A percentile compares a stretch with the other conserved stretches of the same genome.
Evolutionary conservation across 2,888 invertebrate species (phyloP).

Genomic region (Lagria hirta): DNA sequence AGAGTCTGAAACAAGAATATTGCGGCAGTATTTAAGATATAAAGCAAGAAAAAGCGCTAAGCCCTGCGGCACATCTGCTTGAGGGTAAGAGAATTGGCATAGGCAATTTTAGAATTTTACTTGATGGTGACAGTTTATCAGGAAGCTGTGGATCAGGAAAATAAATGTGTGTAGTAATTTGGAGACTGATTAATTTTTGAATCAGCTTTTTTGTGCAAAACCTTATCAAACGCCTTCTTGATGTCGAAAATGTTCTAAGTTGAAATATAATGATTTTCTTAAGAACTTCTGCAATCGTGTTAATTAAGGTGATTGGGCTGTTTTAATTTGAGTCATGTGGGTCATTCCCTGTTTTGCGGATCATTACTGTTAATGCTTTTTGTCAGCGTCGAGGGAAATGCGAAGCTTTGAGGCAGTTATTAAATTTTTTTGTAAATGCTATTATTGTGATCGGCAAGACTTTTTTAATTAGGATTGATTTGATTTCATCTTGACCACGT

Average conservation of each 20-base stretch:
- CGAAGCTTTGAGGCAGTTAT: slow-evolving; percentile 11
- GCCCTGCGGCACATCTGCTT: too few relatives aligned
- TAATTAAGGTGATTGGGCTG: slow-evolving; percentile 16
- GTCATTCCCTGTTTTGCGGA: slow-evolving; percentile 10
- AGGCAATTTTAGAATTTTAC: too few relatives aligned
- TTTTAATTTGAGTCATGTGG: slow-evolving; percentile 4
- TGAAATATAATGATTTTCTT: slow-evolving; percentile 3
- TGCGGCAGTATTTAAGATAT: too few relatives aligned
- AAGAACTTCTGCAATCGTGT: slow-evolving; percentile 15
- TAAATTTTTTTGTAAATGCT: slow-evolving; percentile 1
- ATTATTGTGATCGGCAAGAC: slow-evolving; percentile 3
- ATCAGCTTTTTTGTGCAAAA: slow-evolving; percentile 41
- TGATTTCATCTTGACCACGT: slow-evolving; percentile 15
- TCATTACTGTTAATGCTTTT: slow-evolving; percentile 7
- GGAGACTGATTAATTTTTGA: slow-evolving; percentile 35
- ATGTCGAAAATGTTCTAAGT: slow-evolving; percentile 33
- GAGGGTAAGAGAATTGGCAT: too few relatives aligned
- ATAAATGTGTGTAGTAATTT: slow-evolving; percentile 31
- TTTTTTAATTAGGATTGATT: not conserved
- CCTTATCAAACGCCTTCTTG: slow-evolving; percentile 44
- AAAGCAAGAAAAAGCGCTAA: too few relatives aligned
- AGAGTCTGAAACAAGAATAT: too few relatives aligned
- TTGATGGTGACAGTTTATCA: too few relatives aligned
- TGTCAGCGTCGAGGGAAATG: slow-evolving; percentile 15
- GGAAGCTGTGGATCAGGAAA: slow-evolving; percentile 28